Conservation (phyloP, 2,888 invertebrate species). For the Unio pictorum region DNA sequence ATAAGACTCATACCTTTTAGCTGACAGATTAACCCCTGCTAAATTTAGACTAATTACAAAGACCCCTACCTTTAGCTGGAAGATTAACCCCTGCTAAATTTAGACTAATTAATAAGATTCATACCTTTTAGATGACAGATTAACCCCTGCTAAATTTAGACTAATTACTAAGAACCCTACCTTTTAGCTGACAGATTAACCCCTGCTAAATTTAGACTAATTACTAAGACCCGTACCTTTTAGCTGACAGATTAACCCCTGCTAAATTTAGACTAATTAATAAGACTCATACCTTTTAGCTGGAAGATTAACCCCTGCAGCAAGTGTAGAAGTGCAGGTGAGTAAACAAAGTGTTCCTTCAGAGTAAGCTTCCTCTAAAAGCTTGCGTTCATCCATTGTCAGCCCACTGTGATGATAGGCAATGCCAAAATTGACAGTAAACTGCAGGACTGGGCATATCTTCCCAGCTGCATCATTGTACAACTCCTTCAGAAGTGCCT, state of each 20-base stretch:
- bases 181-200: too few relatives aligned
- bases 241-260: conserved; percentile 66
- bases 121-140: too few relatives aligned
- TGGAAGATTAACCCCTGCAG: conserved; percentile 98
- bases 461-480: conserved; percentile 78
- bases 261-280: neutral
- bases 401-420: conserved; percentile 93
- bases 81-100: too few relatives aligned
- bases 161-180: too few relatives aligned
- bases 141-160: too few relatives aligned
- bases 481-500: conserved; percentile 77
- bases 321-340: conserved; percentile 95
- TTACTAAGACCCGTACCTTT: too few relatives aligned
- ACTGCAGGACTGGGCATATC: conserved; percentile 79
- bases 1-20: too few relatives aligned
- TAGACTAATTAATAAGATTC: too few relatives aligned
- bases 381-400: conserved; percentile 86
- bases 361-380: conserved; percentile 85
- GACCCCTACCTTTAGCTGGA: too few relatives aligned
- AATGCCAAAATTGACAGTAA: conserved; percentile 84
- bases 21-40: too few relatives aligned
- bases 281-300: conserved; percentile 78
- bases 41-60: too few relatives aligned
- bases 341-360: conserved; percentile 88
- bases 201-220: too few relatives aligned